These are phyloP conservation scores for Drosophila ambigua DNA, from an alignment of 1,140 invertebrate species.

Conservation along the genomic window DNA sequence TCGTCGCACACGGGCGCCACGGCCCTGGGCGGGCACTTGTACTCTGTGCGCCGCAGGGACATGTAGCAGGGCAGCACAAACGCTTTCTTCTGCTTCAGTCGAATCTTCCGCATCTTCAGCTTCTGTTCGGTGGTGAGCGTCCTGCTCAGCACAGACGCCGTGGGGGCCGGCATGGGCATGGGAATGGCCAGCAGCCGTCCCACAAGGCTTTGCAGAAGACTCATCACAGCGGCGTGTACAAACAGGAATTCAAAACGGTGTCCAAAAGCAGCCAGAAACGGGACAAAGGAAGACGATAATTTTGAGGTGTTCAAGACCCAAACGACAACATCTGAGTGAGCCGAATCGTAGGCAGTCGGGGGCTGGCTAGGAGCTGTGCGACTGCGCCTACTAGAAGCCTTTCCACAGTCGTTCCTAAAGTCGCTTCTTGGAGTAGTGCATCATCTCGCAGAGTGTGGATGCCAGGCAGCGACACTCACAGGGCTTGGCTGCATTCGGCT, in stretches of 20 bases:
- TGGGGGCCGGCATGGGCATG: background rate
- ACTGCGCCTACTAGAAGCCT: slow-evolving; percentile 10
- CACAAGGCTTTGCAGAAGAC: background rate
- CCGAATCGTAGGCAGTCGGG: too few species aligned
- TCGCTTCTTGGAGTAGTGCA: background rate
- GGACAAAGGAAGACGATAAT: background rate
- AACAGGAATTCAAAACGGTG: slow-evolving; percentile 9
- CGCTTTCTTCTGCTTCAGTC: background rate
- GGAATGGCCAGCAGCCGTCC: background rate
- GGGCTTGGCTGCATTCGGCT: background rate
- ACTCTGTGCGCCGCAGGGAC: slow-evolving; percentile 11
- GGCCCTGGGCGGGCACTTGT: background rate
- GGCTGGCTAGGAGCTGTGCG: background rate
- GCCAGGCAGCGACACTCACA: slow-evolving; percentile 35
- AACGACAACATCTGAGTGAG: background rate
- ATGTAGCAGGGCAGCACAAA: slow-evolving; percentile 1
- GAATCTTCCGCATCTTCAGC: background rate
- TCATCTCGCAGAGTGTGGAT: background rate
- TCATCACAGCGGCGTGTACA: background rate
- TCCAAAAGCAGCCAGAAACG: background rate
- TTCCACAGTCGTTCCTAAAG: background rate
- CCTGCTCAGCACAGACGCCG: background rate
- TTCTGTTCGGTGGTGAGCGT: background rate
- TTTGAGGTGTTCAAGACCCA: background rate
- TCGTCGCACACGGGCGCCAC: background rate